These are phyloP conservation scores for Lytechinus variegatus DNA, from an alignment of 35 echinoderm and acorn worm genomes.

Conservation along the genomic window DNA sequence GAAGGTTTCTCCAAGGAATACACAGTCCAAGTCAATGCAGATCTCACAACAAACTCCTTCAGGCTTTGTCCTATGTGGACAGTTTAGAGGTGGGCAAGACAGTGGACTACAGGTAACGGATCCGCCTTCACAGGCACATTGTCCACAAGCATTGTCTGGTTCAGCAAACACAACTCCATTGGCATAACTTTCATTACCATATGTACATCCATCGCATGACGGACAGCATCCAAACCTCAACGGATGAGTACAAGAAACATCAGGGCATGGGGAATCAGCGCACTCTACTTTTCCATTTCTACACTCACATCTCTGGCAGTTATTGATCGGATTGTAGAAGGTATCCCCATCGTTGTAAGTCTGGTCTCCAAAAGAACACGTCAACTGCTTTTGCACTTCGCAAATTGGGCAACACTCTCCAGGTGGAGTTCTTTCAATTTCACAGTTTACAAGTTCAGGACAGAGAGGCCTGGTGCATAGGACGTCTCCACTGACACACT, in stretches of 20 bases:
- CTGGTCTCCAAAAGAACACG: constrained; percentile 23
- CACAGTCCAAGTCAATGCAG: background rate
- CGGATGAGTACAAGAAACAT: constrained; percentile 35
- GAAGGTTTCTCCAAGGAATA: constrained; percentile 34
- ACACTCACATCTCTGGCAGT: constrained; percentile 52
- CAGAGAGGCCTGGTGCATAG: constrained; percentile 58
- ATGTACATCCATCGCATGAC: constrained; percentile 62
- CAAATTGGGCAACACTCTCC: constrained; percentile 71
- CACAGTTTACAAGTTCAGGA: constrained; percentile 67
- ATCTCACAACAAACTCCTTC: constrained; percentile 64
- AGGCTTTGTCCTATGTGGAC: constrained; percentile 62
- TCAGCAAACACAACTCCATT: constrained; percentile 70
- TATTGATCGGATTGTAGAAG: constrained; percentile 51
- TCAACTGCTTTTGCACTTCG: background rate
- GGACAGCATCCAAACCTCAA: constrained; percentile 29
- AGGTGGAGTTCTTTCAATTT: constrained; percentile 31
- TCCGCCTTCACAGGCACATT: constrained; percentile 71
- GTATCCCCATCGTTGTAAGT: constrained; percentile 26
- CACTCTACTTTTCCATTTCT: constrained; percentile 34
- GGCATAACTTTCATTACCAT: constrained; percentile 52
- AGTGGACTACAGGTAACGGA: constrained; percentile 52
- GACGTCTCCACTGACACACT: constrained; percentile 68
- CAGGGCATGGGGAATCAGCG: background rate
- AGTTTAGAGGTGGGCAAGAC: constrained; percentile 58
- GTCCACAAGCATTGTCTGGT: constrained; percentile 69